A percentile compares a stretch with the other conserved stretches of the same genome.
These are phyloP conservation scores for Bicyclus anynana DNA, from an alignment of 1,140 invertebrate species.

Conservation along the genomic window DNA sequence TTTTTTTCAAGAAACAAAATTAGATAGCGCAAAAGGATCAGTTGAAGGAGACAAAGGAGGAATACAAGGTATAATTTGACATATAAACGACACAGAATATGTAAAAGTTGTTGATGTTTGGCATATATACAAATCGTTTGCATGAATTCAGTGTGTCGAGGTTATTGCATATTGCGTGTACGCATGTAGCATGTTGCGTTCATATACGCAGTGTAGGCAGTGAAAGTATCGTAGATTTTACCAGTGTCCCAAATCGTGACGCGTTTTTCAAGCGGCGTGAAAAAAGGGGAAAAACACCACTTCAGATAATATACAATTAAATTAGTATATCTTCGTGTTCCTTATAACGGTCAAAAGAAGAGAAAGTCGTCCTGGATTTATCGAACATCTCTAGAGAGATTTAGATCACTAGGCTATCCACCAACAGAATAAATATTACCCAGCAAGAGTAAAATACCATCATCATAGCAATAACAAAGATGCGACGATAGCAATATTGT, in stretches of 20 bases:
- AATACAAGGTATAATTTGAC: not conserved
- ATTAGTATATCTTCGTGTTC: conserved; percentile 8
- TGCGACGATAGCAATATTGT: too few relatives aligned
- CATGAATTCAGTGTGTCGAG: not conserved
- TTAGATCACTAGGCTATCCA: too few relatives aligned
- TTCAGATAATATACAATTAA: conserved; percentile 18
- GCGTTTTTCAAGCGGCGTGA: conserved; percentile 73
- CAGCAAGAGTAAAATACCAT: too few relatives aligned
- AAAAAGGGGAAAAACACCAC: conserved; percentile 61
- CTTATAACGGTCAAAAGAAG: conserved; percentile 19
- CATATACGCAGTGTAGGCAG: conserved; percentile 22
- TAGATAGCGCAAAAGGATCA: not conserved
- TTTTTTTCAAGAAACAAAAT: not conserved
- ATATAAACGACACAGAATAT: not conserved
- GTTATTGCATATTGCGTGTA: not conserved
- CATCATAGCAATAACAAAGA: too few relatives aligned
- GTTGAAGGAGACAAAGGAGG: not conserved
- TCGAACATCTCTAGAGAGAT: conserved; percentile 1
- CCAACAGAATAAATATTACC: too few relatives aligned
- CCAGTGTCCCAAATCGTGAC: conserved; percentile 74
- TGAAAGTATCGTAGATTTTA: conserved; percentile 56
- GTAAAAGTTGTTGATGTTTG: not conserved
- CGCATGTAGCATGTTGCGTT: conserved; percentile 1
- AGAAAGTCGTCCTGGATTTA: not conserved
- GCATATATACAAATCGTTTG: not conserved